Percentiles rank a stretch among this genome's conserved stretches.
Evolutionary conservation across 2,888 invertebrate genomes (phyloP).

Genomic region (Lycia hirtaria): DNA sequence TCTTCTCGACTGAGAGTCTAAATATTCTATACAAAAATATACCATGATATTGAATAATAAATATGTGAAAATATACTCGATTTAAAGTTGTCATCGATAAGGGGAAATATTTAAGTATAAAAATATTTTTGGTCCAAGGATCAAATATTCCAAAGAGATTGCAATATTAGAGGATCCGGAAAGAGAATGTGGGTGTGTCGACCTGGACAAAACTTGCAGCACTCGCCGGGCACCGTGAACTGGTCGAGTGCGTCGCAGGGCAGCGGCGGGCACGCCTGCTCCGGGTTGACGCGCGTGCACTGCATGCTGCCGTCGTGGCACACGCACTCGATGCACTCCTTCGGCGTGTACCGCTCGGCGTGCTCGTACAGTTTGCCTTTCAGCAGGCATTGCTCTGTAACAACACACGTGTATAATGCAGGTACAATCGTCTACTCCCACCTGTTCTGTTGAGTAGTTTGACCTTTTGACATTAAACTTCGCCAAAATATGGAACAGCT

Average conservation of each 20-base stretch:
- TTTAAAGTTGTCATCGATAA: too few relatives aligned
- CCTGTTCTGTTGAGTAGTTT: too few relatives aligned
- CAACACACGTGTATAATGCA: too few relatives aligned
- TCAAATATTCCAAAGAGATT: too few relatives aligned
- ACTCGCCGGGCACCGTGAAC: constrained; percentile 93
- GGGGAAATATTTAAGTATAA: too few relatives aligned
- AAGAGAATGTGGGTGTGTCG: constrained; percentile 28
- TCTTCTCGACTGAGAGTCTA: too few relatives aligned
- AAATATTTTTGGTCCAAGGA: too few relatives aligned
- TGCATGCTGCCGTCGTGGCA: constrained; percentile 93
- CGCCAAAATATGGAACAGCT: not conserved
- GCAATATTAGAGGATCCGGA: too few relatives aligned
- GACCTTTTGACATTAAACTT: not conserved
- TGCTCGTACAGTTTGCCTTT: constrained; percentile 91
- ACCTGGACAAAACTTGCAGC: constrained; percentile 97
- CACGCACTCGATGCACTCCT: constrained; percentile 92
- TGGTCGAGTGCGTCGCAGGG: constrained; percentile 91
- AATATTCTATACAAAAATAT: too few relatives aligned
- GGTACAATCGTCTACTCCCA: too few relatives aligned
- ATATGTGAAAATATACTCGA: too few relatives aligned
- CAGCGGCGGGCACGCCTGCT: constrained; percentile 90
- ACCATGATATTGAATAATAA: too few relatives aligned
- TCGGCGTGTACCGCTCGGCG: constrained; percentile 89
- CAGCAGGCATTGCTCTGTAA: constrained; percentile 89
- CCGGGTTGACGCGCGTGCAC: constrained; percentile 90